A percentile compares a stretch with the other conserved stretches of the same genome.
phyloP scores from a whole-genome alignment of 2,797 vertebrate species.

The Spinibarbus caldwelli region DNA sequence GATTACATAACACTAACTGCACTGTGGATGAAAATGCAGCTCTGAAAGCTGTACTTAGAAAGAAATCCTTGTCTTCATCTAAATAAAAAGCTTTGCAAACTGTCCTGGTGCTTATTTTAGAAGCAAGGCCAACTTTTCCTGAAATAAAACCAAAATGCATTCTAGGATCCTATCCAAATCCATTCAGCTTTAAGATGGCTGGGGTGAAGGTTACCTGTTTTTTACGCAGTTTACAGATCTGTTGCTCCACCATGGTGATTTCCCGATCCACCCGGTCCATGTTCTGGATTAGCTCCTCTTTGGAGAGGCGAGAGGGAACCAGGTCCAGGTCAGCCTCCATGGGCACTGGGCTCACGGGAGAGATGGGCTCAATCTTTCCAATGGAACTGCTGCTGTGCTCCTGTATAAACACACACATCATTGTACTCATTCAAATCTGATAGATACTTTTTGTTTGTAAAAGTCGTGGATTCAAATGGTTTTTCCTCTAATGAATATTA shows the following conservation, averaged over 20 bases:
- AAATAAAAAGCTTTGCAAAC: conserved; percentile 1
- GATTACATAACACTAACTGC: conserved; percentile 34
- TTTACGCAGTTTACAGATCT: conserved; percentile 97
- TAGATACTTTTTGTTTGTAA: not conserved
- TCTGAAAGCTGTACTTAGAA: conserved; percentile 9
- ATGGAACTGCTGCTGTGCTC: conserved; percentile 82
- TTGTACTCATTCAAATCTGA: not conserved
- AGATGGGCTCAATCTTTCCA: conserved; percentile 93
- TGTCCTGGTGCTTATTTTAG: not conserved
- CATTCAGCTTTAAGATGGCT: not conserved
- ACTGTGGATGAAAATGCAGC: conserved; percentile 2
- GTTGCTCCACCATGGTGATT: conserved; percentile 99
- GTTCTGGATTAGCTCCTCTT: conserved; percentile 98
- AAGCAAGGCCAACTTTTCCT: not conserved
- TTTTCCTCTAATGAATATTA: not conserved
- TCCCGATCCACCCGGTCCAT: conserved; percentile 98
- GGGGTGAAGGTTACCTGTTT: conserved; percentile 85
- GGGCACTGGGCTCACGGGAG: conserved; percentile 88
- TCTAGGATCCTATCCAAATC: too few species aligned
- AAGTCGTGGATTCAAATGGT: not conserved
- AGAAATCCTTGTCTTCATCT: conserved; percentile 24
- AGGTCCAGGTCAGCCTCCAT: conserved; percentile 88
- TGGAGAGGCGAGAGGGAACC: conserved; percentile 89
- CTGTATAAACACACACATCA: conserved; percentile 28
- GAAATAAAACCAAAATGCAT: not conserved